Evolutionary conservation across 1,140 invertebrate species (phyloP), one percentile per base, ranked within the genome.

Genomic region (Ladona fulva): DNA sequence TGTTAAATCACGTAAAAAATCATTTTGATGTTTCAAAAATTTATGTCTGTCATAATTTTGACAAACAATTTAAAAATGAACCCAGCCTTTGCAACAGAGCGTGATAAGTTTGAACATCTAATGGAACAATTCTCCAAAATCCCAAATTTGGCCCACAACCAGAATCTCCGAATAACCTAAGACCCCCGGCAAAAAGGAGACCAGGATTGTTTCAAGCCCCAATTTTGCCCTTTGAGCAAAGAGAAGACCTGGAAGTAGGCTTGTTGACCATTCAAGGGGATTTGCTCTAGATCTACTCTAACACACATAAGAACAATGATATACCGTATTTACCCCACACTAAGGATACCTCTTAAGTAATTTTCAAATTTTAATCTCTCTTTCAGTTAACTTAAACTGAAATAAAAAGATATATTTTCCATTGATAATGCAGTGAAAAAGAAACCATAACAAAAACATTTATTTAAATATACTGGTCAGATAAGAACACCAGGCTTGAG

Each of bases 191-290:
- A 22, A 66, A 66, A 66, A 66, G n/a, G n/a, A 66, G 52, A 66
- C 52, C 52, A 66, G 52, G n/a, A 66, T 66, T 75, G 74, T 25
- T 84, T 86, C 85, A 86, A 87, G 86, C 88, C 87, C 88, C 88
- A 89, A 88, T 89, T 90, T 89, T 89, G 88, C 88, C 88, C 87
- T 85, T 88, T 87, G 89, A 92, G 92, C 92, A 93, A 93, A 93
- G 92, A 93, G 92, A 92, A 93, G 92, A 93, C 90, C 91, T 92
- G 91, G 90, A 91, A 90, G 74, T 66, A 78, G 25, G 52, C 52
- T 66, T 66, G 52, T 66, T 22, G 52, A 66, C 52, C 3, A 66
- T 66, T 66, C n/a, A 66, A 66, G 52, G 52, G 52, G 52, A 66
- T 66, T 66, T 66, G 52, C 14, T 66, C 52, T 66, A 66, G 52